Conservation (phyloP, 1,140 invertebrate species). For the Trichonephila clavipes region DNA sequence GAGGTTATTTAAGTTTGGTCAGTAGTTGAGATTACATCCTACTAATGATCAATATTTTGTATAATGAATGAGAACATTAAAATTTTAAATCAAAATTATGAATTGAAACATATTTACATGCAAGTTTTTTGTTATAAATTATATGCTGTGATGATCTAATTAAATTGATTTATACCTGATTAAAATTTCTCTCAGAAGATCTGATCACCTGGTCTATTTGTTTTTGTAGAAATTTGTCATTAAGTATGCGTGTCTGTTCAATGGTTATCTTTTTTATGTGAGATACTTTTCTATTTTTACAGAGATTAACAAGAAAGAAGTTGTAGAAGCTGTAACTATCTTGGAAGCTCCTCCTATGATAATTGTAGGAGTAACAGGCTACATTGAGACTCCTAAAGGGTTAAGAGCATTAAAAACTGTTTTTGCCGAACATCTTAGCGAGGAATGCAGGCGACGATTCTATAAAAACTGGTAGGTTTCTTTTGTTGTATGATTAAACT, state of each 20-base stretch:
- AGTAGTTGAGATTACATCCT: too few relatives aligned
- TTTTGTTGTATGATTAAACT: background rate
- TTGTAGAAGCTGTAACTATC: conserved; percentile 99
- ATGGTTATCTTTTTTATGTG: too few relatives aligned
- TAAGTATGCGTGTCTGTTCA: too few relatives aligned
- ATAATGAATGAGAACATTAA: too few relatives aligned
- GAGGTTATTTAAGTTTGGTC: too few relatives aligned
- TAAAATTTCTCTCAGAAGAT: conserved; percentile 31
- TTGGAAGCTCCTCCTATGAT: conserved; percentile 99
- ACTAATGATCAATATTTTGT: too few relatives aligned
- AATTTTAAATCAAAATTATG: too few relatives aligned
- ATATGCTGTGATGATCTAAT: conserved; percentile 40
- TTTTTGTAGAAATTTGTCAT: too few relatives aligned
- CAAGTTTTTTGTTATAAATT: too few relatives aligned
- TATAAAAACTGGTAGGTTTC: conserved; percentile 99
- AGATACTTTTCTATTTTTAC: too few relatives aligned
- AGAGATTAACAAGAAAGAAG: conserved; percentile 96
- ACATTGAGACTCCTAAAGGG: conserved; percentile 99
- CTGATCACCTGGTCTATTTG: background rate
- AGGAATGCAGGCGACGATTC: conserved; percentile 98
- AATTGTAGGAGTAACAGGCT: conserved; percentile 97
- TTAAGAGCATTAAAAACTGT: conserved; percentile 96
- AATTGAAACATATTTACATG: too few relatives aligned
- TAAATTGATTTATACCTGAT: background rate
- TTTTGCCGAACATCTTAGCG: conserved; percentile 99